phyloP scores from a whole-genome alignment of 2,113 vertebrate genomes.

The Galemys pyrenaicus region DNA sequence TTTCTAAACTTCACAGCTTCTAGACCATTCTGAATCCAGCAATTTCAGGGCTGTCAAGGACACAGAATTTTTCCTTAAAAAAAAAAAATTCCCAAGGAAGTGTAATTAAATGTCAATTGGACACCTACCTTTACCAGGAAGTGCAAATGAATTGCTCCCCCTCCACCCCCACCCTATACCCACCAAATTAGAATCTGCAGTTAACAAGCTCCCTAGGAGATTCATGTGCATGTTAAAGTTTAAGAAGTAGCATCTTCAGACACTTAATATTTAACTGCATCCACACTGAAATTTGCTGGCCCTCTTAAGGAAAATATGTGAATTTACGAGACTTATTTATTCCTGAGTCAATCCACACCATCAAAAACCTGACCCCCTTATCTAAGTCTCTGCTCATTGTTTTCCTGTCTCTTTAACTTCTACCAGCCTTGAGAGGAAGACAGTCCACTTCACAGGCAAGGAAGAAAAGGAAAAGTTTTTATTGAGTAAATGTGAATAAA shows the following conservation, averaged over 20 bases:
- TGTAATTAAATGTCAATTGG: neutral
- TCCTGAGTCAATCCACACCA: no score
- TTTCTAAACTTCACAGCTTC: neutral
- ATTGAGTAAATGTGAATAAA: neutral
- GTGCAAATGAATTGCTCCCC: no score
- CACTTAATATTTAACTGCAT: neutral
- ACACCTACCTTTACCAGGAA: neutral
- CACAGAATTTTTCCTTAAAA: neutral
- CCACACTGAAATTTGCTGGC: neutral
- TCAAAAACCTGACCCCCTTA: neutral
- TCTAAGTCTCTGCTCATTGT: neutral
- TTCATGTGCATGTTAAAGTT: accelerated
- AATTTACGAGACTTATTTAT: neutral
- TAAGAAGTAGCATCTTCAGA: neutral
- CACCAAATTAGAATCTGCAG: accelerated
- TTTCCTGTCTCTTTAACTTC: neutral
- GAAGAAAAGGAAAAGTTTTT: neutral
- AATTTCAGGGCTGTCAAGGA: neutral
- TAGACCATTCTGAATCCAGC: neutral
- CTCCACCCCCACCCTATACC: neutral
- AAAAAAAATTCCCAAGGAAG: neutral
- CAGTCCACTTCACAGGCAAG: neutral
- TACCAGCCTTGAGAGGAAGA: neutral
- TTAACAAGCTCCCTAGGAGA: neutral
- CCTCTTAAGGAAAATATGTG: neutral